A percentile compares a stretch with the other conserved stretches of the same genome.
Evolutionary conservation across 2,113 vertebrate genomes (phyloP).

Genomic region (Pachypanchax playfairii): DNA sequence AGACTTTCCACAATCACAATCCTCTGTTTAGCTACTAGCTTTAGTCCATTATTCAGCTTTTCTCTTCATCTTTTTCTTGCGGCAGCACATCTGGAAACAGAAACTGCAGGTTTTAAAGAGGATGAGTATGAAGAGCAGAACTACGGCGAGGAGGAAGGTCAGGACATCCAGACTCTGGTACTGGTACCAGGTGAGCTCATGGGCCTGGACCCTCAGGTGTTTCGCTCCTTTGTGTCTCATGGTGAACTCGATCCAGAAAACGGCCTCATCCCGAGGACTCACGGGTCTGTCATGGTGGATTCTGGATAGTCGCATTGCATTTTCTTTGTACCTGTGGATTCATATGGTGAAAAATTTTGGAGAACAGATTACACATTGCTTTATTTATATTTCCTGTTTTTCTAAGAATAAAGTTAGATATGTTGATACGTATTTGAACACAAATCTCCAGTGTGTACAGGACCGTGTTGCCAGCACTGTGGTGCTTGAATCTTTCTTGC

Average conservation of each 20-base stretch:
- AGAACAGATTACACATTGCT: neutral
- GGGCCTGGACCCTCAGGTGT: conserved; percentile 2
- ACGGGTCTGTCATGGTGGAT: conserved; percentile 7
- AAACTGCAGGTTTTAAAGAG: conserved; percentile 77
- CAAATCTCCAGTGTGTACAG: too few species aligned
- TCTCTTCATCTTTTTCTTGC: conserved; percentile 36
- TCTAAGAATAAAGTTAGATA: too few species aligned
- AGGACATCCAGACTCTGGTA: conserved; percentile 88
- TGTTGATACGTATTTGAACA: too few species aligned
- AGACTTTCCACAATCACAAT: too few species aligned
- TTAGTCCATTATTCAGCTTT: conserved; percentile 45
- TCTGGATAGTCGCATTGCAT: neutral
- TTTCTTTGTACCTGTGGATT: neutral
- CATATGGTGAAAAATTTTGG: neutral
- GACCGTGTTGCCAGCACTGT: too few species aligned
- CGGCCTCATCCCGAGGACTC: neutral
- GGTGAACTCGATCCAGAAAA: conserved; percentile 14
- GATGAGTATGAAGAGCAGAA: conserved; percentile 55
- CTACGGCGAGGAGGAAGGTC: conserved; percentile 77
- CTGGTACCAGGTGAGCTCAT: conserved; percentile 63
- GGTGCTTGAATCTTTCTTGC: too few species aligned
- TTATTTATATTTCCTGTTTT: too few species aligned
- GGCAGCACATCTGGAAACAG: conserved; percentile 66
- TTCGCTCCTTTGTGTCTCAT: conserved; percentile 11
- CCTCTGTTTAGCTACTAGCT: neutral